Evolutionary conservation across 2,113 vertebrate species (phyloP).

Genomic region (Prietella phreatophila): DNA sequence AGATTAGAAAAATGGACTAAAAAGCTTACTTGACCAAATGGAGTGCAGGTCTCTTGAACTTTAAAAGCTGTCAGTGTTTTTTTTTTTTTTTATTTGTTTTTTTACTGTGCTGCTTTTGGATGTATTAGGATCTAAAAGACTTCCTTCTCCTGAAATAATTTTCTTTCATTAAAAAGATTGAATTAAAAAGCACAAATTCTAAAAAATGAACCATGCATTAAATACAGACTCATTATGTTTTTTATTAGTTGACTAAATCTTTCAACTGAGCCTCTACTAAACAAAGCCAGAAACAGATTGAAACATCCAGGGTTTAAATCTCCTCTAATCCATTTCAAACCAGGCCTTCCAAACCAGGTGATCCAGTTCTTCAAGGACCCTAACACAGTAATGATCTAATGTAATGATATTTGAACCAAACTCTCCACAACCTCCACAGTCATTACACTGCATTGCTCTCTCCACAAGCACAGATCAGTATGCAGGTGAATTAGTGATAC

Average conservation of each 20-base stretch:
- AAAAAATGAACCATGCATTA: neutral
- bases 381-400: neutral
- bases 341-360: neutral
- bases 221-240: neutral
- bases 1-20: neutral
- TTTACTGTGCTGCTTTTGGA: neutral
- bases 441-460: neutral
- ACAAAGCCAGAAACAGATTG: neutral
- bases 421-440: neutral
- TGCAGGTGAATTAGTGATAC: neutral
- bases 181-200: neutral
- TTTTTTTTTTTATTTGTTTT: too few relatives aligned
- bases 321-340: conserved; percentile 33
- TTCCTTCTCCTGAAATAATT: neutral
- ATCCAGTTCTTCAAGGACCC: neutral
- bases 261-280: neutral
- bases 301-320: conserved; percentile 14
- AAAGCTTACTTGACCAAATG: neutral
- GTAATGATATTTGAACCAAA: neutral
- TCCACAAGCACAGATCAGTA: neutral
- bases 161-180: neutral
- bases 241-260: neutral
- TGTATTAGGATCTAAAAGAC: neutral
- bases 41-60: neutral
- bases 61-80: neutral